Conservation (phyloP, 2,888 invertebrate species). For the Mycalesis mineus region DNA sequence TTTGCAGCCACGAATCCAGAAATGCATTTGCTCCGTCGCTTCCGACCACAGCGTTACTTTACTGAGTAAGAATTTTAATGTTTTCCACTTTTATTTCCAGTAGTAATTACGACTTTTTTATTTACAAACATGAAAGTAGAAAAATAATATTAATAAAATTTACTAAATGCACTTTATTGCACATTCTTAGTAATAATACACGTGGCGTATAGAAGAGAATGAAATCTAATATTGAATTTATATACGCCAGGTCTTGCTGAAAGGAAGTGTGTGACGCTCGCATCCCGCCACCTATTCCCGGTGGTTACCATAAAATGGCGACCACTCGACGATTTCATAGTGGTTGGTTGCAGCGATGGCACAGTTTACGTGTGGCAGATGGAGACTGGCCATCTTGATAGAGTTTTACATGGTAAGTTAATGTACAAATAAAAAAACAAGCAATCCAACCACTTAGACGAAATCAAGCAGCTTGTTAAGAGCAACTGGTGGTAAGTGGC, state of each 20-base stretch:
- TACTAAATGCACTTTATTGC: neutral
- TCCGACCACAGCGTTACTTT: conserved; percentile 98
- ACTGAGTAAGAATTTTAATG: conserved; percentile 80
- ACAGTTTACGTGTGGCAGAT: conserved; percentile 99
- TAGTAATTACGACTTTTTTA: no score
- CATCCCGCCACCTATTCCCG: conserved; percentile 96
- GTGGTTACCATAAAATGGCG: conserved; percentile 97
- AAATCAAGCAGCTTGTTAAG: no score
- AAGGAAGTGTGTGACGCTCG: conserved; percentile 95
- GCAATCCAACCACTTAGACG: no score
- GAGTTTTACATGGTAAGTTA: conserved; percentile 90
- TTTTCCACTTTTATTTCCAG: neutral
- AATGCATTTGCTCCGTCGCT: conserved; percentile 97
- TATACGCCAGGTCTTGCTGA: conserved; percentile 82
- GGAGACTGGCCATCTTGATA: conserved; percentile 98
- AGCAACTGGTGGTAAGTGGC: no score
- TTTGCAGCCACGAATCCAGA: conserved; percentile 90
- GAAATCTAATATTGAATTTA: neutral
- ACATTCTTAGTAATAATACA: no score
- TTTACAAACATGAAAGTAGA: no score
- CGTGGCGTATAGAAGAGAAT: no score
- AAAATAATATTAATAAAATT: no score
- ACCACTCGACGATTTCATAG: conserved; percentile 98
- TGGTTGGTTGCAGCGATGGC: conserved; percentile 97
- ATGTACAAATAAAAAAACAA: no score